A percentile compares a stretch with the other conserved stretches of the same genome.
Evolutionary conservation across 2,888 invertebrate genomes (phyloP).

Genomic region (Eupeodes latifasciatus): DNA sequence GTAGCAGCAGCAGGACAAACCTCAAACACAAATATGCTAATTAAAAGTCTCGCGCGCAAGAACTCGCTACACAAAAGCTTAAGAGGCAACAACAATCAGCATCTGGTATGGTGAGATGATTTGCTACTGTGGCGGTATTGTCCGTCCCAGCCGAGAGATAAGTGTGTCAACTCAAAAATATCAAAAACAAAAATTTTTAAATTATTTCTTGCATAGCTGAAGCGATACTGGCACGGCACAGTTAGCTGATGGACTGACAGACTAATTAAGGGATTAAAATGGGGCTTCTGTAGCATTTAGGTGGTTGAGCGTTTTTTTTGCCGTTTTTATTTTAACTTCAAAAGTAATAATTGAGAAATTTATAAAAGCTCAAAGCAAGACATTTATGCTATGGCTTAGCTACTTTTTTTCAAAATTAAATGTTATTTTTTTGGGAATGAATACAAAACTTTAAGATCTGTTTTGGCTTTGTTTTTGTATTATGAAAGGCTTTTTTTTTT

Average conservation of each 20-base stretch:
- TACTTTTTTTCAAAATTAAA: too few relatives aligned
- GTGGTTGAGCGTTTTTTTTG: conserved; percentile 37
- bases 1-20: conserved; percentile 28
- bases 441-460: too few relatives aligned
- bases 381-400: too few relatives aligned
- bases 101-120: conserved; percentile 38
- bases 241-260: conserved; percentile 58
- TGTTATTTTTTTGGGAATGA: too few relatives aligned
- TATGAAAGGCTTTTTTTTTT: too few relatives aligned
- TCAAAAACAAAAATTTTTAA: conserved; percentile 51
- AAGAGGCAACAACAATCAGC: conserved; percentile 23
- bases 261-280: conserved; percentile 58
- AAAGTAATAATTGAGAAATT: background rate
- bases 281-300: conserved; percentile 45
- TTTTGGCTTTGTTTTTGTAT: too few relatives aligned
- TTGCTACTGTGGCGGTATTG: conserved; percentile 10
- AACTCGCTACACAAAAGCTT: conserved; percentile 35
- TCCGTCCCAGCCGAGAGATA: conserved; percentile 29
- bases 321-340: background rate
- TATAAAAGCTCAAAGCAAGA: too few relatives aligned
- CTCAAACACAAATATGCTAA: conserved; percentile 69
- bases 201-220: conserved; percentile 15
- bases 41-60: conserved; percentile 54
- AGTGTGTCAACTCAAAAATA: conserved; percentile 59
- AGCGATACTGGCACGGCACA: conserved; percentile 46